Percentiles rank a stretch among this genome's conserved stretches.
These are phyloP conservation scores for Hirtodrosophila alboralis DNA, from an alignment of 2,888 invertebrate genomes.

Conservation along the genomic window DNA sequence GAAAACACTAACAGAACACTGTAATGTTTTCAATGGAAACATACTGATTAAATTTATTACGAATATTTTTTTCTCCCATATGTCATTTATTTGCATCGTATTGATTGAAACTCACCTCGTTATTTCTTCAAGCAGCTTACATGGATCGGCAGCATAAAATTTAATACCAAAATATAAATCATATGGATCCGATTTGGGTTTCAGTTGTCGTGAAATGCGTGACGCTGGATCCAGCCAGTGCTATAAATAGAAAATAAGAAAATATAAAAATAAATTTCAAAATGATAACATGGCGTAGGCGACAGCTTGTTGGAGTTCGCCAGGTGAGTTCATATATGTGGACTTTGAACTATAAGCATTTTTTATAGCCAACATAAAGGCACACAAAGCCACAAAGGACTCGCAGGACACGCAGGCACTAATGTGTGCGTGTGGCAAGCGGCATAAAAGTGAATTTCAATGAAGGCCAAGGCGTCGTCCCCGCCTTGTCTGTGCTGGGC, in stretches of 20 bases:
- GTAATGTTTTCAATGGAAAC: conserved; percentile 4
- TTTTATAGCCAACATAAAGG: conserved; percentile 36
- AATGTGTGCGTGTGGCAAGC: conserved; percentile 40
- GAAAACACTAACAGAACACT: background rate
- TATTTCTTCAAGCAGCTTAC: conserved; percentile 97
- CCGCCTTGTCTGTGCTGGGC: background rate
- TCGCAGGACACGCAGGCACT: conserved; percentile 28
- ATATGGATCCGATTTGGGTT: conserved; percentile 89
- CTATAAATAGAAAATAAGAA: conserved; percentile 84
- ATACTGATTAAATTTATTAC: conserved; percentile 1
- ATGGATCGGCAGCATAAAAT: conserved; percentile 98
- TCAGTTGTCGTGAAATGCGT: conserved; percentile 93
- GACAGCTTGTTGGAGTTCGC: conserved; percentile 27
- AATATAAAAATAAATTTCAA: conserved; percentile 33
- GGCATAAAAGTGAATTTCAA: conserved; percentile 55
- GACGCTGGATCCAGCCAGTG: conserved; percentile 98
- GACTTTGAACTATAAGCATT: conserved; percentile 29
- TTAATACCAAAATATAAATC: conserved; percentile 98
- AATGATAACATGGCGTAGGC: conserved; percentile 33
- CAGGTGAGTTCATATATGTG: conserved; percentile 33
- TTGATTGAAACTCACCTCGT: conserved; percentile 88
- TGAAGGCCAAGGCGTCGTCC: conserved; percentile 38
- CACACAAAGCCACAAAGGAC: conserved; percentile 5
- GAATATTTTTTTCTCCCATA: background rate
- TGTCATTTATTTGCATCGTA: background rate